These are phyloP conservation scores for Campylomormyrus tamandua DNA, from an alignment of 2,113 vertebrate species.

Conservation along the genomic window DNA sequence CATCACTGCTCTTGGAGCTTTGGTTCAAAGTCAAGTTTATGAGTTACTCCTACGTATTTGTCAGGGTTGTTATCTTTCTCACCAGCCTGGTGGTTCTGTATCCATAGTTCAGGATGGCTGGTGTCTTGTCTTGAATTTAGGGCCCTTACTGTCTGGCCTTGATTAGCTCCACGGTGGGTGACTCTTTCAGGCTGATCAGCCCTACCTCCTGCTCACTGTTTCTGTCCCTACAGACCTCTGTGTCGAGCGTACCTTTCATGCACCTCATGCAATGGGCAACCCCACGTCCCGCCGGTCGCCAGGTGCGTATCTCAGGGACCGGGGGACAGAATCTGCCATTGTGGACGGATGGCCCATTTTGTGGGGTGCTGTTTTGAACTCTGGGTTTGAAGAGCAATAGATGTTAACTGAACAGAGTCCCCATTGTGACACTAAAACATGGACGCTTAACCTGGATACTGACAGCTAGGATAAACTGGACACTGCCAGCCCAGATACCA, in stretches of 20 bases:
- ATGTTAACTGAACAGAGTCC: neutral
- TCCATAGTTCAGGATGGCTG: neutral
- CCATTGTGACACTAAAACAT: neutral
- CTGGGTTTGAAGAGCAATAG: neutral
- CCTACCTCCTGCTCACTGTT: neutral
- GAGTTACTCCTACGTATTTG: neutral
- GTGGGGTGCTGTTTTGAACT: neutral
- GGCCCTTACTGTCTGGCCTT: neutral
- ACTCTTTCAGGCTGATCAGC: neutral
- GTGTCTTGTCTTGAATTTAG: neutral
- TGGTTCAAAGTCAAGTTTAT: neutral
- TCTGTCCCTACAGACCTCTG: neutral
- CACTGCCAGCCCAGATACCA: neutral
- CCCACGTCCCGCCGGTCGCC: neutral
- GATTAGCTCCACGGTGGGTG: neutral
- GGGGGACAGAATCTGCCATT: neutral
- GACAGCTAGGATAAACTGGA: neutral
- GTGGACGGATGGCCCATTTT: neutral
- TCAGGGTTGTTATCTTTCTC: neutral
- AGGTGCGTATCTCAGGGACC: neutral
- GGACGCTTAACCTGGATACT: neutral
- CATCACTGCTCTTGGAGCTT: neutral
- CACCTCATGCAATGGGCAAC: neutral
- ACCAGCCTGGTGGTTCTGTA: neutral
- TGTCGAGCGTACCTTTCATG: neutral